These are phyloP conservation scores for Prinia subflava DNA, from an alignment of 2,113 vertebrate species.

Conservation along the genomic window DNA sequence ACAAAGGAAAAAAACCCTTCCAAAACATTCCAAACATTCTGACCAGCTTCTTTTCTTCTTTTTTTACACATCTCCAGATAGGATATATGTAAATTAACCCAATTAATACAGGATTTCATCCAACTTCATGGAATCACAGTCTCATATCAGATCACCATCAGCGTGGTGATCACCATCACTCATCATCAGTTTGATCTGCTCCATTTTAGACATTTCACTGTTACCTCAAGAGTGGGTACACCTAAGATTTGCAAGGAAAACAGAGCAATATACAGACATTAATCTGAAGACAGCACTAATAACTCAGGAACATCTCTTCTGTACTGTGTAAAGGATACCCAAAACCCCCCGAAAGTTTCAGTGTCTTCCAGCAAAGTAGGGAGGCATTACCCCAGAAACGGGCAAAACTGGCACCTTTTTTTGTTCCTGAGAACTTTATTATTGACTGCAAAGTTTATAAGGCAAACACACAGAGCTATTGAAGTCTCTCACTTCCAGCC, in stretches of 20 bases:
- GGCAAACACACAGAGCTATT: not conserved
- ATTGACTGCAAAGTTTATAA: not conserved
- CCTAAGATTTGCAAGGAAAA: not conserved
- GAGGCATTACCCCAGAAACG: not conserved
- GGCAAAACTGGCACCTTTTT: not conserved
- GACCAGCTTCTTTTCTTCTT: not conserved
- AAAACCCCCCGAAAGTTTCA: not conserved
- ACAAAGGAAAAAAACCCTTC: not conserved
- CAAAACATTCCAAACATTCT: not conserved
- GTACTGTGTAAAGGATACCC: accelerated
- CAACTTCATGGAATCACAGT: not conserved
- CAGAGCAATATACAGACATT: not conserved
- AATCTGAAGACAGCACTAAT: not conserved
- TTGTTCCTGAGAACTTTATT: not conserved
- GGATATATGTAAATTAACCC: not conserved
- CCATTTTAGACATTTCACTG: not conserved
- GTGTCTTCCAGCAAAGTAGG: not conserved
- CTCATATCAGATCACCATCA: not conserved
- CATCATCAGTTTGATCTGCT: not conserved
- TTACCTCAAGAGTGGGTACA: not conserved
- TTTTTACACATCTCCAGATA: not conserved
- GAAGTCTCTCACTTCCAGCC: not conserved
- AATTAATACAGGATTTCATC: not conserved
- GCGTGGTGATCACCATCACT: too few species aligned
- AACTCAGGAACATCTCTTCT: accelerated